Base-by-base conservation (phyloP, 2,888 invertebrate species). In the Hydrotaea cyrtoneurina region DNA sequence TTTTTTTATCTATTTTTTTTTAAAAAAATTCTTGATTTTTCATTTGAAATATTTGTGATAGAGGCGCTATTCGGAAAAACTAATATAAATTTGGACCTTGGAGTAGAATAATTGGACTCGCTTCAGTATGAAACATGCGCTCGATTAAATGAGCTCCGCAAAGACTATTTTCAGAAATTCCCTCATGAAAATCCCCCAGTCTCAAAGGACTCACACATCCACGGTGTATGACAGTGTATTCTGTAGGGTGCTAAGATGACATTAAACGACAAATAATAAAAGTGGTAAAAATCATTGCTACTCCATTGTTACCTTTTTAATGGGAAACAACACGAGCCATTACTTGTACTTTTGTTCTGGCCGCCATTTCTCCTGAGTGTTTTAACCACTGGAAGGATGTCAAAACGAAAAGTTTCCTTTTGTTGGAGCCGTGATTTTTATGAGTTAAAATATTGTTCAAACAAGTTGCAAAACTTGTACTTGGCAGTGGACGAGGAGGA, bases 341-440 rank as follows among this genome's bases (percentile, higher is more conserved):
- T 53, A 26, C 59, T 59, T 23, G 59, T 59, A 23, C 59, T 15
- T 59, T n/a, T 50, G 13, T n/a, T 1, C 8, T n/a, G 50, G 50
- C 50, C 50, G 7, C n/a, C 50, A n/a, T 4, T 50, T 50, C 39
- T 39, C 50, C 50, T 31, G 2, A 50, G 55, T 57, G 31, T 78
- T 73, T 82, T 73, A 7, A 4, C 23, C 15, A 69, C 69, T 8
- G 72, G 57, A 15, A 36, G 50, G 55, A n/a, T 57, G 43, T 36
- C 36, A 36, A 36, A 36, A 36, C 17, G 36, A 78, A 84, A 81
- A 84, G 80, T 81, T 84, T 83, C 3, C 36, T 36, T 77, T 73
- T 82, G 82, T 80, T 73, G 80, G 73, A 78, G 78, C 69, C 69
- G 77, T 80, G 81, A 84, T 84, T 84, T 84, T 81, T 81, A 75